A percentile compares a stretch with the other conserved stretches of the same genome.
phyloP scores from a whole-genome alignment of 1,140 invertebrate species.

The Notospermus geniculatus region DNA sequence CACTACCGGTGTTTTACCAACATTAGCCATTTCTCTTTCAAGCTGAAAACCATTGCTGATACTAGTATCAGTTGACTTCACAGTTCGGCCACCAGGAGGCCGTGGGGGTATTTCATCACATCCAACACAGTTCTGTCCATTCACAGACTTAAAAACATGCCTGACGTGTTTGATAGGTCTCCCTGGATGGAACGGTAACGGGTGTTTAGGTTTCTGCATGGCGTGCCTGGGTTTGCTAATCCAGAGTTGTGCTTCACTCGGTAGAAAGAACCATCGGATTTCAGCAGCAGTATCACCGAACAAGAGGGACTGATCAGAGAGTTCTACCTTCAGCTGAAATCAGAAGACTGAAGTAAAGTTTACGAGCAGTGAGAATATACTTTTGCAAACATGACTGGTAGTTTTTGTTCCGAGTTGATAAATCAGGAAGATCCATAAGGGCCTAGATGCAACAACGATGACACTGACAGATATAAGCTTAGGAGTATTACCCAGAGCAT shows the following conservation, averaged over 20 bases:
- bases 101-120: too few species aligned
- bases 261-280: constrained; percentile 81
- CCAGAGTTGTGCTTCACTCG: constrained; percentile 56
- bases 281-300: constrained; percentile 66
- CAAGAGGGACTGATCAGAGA: constrained; percentile 72
- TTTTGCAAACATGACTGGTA: not conserved
- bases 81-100: too few species aligned
- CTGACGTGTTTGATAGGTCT: not conserved
- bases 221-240: constrained; percentile 26
- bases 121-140: too few species aligned
- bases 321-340: constrained; percentile 65
- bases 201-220: not conserved
- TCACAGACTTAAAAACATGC: too few species aligned
- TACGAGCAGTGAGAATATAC: not conserved
- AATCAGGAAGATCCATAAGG: too few species aligned
- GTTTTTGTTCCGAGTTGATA: constrained; percentile 5
- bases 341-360: constrained; percentile 15
- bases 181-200: constrained; percentile 32
- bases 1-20: too few species aligned
- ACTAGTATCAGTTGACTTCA: too few species aligned
- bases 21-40: too few species aligned
- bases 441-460: too few species aligned
- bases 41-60: too few species aligned
- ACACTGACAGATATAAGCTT: too few species aligned
- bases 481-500: too few species aligned